Percentiles rank a stretch among this genome's conserved stretches.
These are phyloP conservation scores for Ceriagrion tenellum DNA, from an alignment of 2,888 invertebrate genomes.

Conservation along the genomic window DNA sequence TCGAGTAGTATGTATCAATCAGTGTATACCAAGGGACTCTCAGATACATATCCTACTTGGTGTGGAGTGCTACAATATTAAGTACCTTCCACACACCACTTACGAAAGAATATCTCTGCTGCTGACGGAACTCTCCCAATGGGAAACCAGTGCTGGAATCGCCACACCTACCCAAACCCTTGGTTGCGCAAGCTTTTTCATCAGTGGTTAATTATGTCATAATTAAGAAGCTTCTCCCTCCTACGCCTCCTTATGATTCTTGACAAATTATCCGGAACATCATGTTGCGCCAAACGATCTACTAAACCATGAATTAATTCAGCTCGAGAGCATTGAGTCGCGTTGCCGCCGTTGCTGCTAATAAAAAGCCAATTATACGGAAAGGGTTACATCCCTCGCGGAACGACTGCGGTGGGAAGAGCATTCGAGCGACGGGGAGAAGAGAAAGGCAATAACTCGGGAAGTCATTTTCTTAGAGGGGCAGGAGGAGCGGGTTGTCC, in stretches of 20 bases:
- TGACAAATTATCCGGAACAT: background rate
- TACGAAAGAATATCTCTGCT: too few relatives aligned
- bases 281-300: background rate
- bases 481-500: background rate
- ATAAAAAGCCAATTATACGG: slow-evolving; percentile 10
- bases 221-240: background rate
- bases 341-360: background rate
- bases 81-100: too few relatives aligned
- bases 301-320: background rate
- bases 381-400: background rate
- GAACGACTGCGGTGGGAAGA: background rate
- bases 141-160: too few relatives aligned
- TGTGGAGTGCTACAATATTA: too few relatives aligned
- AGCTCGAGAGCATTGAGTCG: background rate
- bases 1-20: too few relatives aligned
- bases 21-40: too few relatives aligned
- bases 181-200: too few relatives aligned
- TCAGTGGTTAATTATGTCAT: background rate
- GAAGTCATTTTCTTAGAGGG: background rate
- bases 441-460: background rate
- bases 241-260: background rate
- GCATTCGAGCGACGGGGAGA: background rate
- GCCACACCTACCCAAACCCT: too few relatives aligned
- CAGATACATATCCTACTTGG: too few relatives aligned
- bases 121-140: too few relatives aligned